phyloP scores from a whole-genome alignment of 2,888 invertebrate species.

The Lepidonotus clava region DNA sequence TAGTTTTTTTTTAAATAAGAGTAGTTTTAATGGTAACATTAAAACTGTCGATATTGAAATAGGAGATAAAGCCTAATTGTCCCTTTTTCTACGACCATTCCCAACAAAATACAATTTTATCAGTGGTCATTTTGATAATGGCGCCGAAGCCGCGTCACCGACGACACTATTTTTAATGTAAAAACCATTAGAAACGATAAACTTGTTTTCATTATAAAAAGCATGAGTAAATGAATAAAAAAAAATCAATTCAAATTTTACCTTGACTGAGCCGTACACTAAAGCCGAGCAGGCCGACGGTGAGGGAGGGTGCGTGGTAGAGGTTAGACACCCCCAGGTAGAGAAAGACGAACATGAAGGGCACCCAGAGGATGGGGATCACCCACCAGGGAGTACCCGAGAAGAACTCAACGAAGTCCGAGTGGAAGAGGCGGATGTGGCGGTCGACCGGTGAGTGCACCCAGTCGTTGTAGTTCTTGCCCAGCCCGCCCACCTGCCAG shows the following conservation, averaged over 20 bases:
- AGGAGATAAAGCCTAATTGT: too few species aligned
- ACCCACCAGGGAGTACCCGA: constrained; percentile 75
- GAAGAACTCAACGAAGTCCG: constrained; percentile 72
- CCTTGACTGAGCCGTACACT: not conserved
- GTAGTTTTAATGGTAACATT: too few species aligned
- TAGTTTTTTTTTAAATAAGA: too few species aligned
- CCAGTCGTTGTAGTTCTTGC: constrained; percentile 80
- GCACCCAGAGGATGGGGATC: constrained; percentile 76
- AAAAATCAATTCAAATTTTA: not conserved
- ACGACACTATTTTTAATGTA: too few species aligned
- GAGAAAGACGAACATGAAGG: constrained; percentile 66
- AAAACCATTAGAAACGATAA: too few species aligned
- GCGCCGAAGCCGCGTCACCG: too few species aligned
- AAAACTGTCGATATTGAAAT: too few species aligned
- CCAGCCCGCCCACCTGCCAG: constrained; percentile 78
- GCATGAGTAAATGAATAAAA: too few species aligned
- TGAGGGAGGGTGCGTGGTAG: not conserved
- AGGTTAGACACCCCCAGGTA: constrained; percentile 63
- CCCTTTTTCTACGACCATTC: too few species aligned
- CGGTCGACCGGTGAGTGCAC: constrained; percentile 81
- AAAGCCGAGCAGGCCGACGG: not conserved
- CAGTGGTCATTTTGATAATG: too few species aligned
- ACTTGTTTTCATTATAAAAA: too few species aligned
- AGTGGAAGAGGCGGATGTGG: constrained; percentile 79
- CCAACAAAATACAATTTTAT: too few species aligned